Conservation (phyloP, 2,113 vertebrate genomes). For the Melanerpes aurifrons region DNA sequence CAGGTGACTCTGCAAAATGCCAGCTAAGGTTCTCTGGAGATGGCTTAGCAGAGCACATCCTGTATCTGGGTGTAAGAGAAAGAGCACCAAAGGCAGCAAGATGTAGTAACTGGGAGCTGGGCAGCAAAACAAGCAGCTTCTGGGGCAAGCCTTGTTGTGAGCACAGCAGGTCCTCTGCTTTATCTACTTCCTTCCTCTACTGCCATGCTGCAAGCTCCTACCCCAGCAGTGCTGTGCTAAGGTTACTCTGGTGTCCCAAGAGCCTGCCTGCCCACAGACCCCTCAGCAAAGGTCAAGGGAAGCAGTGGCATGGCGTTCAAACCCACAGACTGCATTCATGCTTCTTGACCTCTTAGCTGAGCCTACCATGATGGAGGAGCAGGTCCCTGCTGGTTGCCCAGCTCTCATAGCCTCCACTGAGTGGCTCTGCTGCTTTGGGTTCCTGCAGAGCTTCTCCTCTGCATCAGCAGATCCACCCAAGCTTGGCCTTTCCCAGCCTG, state of each 20-base stretch:
- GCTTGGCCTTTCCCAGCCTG: neutral
- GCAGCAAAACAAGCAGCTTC: neutral
- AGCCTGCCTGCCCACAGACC: neutral
- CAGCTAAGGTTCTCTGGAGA: neutral
- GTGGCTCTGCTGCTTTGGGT: neutral
- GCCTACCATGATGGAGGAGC: neutral
- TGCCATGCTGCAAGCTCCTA: neutral
- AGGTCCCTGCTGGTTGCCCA: neutral
- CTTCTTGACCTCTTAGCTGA: neutral
- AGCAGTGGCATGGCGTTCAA: neutral
- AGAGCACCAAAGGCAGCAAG: neutral
- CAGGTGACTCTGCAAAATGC: neutral
- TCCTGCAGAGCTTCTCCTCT: neutral
- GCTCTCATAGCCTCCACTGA: fast-evolving
- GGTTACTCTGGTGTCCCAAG: neutral
- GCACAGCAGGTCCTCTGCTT: neutral
- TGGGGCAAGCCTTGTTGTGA: neutral
- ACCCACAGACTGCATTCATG: neutral
- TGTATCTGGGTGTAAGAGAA: neutral
- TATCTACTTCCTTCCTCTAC: neutral
- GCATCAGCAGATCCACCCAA: neutral
- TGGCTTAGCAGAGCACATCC: neutral
- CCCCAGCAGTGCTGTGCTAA: neutral
- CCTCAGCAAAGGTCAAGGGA: neutral
- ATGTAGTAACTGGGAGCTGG: neutral